Conservation (phyloP, 2,797 vertebrate species). For the Xyrichtys novacula region DNA sequence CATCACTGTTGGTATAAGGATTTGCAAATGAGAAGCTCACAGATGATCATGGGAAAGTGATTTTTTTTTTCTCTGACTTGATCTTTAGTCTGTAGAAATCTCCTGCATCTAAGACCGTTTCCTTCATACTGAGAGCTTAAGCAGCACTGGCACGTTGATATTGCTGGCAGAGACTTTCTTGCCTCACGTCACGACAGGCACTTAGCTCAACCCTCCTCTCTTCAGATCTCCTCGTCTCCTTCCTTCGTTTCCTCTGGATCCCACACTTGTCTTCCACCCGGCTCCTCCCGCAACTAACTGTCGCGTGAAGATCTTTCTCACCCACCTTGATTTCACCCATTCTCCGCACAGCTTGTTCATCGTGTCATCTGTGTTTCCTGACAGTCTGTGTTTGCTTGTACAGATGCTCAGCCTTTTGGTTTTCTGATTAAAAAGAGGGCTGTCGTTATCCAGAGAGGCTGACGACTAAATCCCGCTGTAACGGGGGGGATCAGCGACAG, state of each 20-base stretch:
- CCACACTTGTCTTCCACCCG: conserved; percentile 6
- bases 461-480: conserved; percentile 69
- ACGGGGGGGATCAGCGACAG: conserved; percentile 58
- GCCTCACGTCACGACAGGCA: conserved; percentile 62
- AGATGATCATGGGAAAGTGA: conserved; percentile 39
- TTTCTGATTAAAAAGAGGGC: conserved; percentile 75
- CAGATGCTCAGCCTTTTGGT: conserved; percentile 54
- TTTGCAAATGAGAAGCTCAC: conserved; percentile 42
- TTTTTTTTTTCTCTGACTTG: conserved; percentile 20
- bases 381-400: conserved; percentile 70
- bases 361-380: conserved; percentile 59
- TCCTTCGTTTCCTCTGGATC: conserved; percentile 41
- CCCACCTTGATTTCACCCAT: conserved; percentile 47
- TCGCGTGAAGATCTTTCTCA: conserved; percentile 22
- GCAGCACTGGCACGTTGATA: conserved; percentile 65
- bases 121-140: conserved; percentile 66
- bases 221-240: conserved; percentile 51
- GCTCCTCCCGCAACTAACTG: conserved; percentile 13
- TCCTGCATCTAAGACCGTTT: conserved; percentile 59
- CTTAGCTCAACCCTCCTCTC: conserved; percentile 64
- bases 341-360: conserved; percentile 46
- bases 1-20: conserved; percentile 51
- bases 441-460: conserved; percentile 60
- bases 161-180: conserved; percentile 65
- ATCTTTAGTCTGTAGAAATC: conserved; percentile 61